Percentiles rank a stretch among this genome's conserved stretches.
Evolutionary conservation across 2,888 invertebrate genomes (phyloP).

Genomic region (Camponotus fellah): DNA sequence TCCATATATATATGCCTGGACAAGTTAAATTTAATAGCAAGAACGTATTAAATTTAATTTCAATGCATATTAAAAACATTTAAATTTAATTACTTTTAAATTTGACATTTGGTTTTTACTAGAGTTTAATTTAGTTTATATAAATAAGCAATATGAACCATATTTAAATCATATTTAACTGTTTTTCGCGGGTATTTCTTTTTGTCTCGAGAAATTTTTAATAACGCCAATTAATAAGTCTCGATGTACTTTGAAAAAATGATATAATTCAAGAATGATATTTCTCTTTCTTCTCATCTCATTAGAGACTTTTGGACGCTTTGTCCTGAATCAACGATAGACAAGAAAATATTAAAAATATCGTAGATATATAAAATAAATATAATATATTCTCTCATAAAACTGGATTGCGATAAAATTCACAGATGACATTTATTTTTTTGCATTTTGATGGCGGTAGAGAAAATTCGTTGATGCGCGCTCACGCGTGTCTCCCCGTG

Average conservation of each 20-base stretch:
- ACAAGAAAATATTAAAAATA: not conserved
- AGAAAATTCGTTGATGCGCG: constrained; percentile 58
- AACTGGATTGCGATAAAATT: not conserved
- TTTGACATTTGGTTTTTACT: too few relatives aligned
- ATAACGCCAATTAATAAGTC: not conserved
- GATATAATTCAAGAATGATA: not conserved
- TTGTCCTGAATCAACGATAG: too few relatives aligned
- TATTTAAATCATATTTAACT: too few relatives aligned
- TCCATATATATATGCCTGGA: too few relatives aligned
- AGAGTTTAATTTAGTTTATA: too few relatives aligned
- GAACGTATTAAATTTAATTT: too few relatives aligned
- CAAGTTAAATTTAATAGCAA: too few relatives aligned
- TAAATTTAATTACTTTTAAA: too few relatives aligned
- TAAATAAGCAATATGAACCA: too few relatives aligned
- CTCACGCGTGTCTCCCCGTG: constrained; percentile 72
- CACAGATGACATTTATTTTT: not conserved
- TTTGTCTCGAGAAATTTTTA: not conserved
- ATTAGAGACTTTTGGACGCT: not conserved
- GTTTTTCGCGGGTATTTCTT: too few relatives aligned
- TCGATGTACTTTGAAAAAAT: not conserved
- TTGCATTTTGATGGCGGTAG: not conserved
- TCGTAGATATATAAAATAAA: too few relatives aligned
- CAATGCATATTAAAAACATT: too few relatives aligned
- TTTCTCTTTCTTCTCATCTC: not conserved
- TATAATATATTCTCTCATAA: not conserved